phyloP scores from a whole-genome alignment of 1,140 invertebrate species.

The Pseudomyrmex flavicornis region DNA sequence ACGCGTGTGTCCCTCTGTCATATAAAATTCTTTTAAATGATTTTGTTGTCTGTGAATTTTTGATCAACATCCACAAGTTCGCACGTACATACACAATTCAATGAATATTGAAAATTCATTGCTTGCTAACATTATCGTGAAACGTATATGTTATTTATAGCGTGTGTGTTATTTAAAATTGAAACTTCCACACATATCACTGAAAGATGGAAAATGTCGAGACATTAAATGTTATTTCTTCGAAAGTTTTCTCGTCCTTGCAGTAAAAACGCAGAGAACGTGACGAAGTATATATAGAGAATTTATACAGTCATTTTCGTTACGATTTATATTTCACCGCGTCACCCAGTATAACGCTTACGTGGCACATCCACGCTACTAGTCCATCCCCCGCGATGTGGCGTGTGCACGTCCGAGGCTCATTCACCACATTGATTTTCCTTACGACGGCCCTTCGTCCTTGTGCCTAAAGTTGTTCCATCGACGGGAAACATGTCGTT shows the following conservation, averaged over 20 bases:
- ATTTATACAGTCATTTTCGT: conserved; percentile 14
- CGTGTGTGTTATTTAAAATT: too few relatives aligned
- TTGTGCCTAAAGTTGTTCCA: conserved; percentile 72
- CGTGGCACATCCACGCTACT: conserved; percentile 79
- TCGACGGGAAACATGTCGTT: conserved; percentile 74
- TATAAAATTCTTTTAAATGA: not conserved
- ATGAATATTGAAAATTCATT: too few relatives aligned
- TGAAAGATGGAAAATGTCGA: too few relatives aligned
- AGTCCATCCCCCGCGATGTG: conserved; percentile 75
- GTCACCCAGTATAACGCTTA: conserved; percentile 78
- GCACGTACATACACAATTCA: too few relatives aligned
- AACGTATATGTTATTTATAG: too few relatives aligned
- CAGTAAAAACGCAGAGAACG: not conserved
- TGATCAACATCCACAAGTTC: not conserved
- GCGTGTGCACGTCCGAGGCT: conserved; percentile 75
- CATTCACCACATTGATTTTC: conserved; percentile 82
- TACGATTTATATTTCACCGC: conserved; percentile 71
- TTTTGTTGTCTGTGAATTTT: conserved; percentile 23
- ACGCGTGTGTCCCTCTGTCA: too few relatives aligned
- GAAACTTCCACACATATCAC: too few relatives aligned
- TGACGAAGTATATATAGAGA: not conserved
- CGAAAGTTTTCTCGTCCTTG: too few relatives aligned
- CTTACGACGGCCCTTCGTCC: conserved; percentile 76
- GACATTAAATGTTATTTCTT: too few relatives aligned
- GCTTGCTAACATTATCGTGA: too few relatives aligned